A percentile compares a stretch with the other conserved stretches of the same genome.
phyloP scores from a whole-genome alignment of 2,113 vertebrate genomes.

The Eulemur rufifrons region DNA sequence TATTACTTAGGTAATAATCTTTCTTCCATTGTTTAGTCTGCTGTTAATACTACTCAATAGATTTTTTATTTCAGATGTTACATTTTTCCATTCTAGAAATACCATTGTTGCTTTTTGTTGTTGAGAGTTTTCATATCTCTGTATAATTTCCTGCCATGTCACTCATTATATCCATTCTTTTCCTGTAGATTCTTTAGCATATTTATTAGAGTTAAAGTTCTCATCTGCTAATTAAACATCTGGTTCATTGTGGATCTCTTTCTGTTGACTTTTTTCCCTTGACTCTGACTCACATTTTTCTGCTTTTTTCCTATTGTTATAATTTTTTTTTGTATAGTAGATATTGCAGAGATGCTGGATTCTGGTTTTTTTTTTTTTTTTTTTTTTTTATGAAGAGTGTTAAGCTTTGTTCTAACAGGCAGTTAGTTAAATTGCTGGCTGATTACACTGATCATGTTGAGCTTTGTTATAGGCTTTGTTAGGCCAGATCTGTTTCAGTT shows the following conservation, averaged over 20 bases:
- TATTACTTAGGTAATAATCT: not conserved
- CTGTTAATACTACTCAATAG: not conserved
- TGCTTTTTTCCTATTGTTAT: not conserved
- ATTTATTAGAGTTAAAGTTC: not conserved
- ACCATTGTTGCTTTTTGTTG: not conserved
- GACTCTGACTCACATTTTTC: not conserved
- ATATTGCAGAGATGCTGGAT: not conserved
- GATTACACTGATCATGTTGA: not conserved
- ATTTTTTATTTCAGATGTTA: constrained; percentile 2
- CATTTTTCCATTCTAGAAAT: constrained; percentile 13
- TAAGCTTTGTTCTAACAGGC: not conserved
- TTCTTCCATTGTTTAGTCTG: not conserved
- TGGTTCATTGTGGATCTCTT: not conserved
- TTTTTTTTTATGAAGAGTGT: not conserved
- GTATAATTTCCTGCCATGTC: not conserved
- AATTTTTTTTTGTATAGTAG: not conserved
- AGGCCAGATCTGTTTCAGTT: not conserved
- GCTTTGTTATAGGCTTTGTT: not conserved
- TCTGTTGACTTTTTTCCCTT: not conserved
- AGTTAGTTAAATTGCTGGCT: not conserved
- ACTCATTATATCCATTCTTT: not conserved
- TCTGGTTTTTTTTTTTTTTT: not conserved
- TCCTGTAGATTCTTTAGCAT: not conserved
- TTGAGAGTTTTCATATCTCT: not conserved
- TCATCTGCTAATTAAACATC: not conserved